phyloP scores from a whole-genome alignment of 2,888 invertebrate species.

The Hydriomena furcata region DNA sequence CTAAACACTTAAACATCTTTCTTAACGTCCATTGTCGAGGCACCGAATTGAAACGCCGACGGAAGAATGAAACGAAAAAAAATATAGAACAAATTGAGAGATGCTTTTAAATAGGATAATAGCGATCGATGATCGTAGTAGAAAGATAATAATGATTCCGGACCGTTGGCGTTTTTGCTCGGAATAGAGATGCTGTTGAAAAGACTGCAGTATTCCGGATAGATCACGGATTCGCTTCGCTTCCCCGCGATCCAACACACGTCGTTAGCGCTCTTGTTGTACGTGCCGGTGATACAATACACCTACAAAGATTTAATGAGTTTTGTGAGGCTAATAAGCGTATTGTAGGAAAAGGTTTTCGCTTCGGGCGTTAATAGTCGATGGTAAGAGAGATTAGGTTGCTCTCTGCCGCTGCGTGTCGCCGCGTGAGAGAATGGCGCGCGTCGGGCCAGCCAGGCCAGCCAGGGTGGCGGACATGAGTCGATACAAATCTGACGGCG shows the following conservation, averaged over 20 bases:
- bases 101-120: slow-evolving; percentile 83
- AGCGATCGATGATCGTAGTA: slow-evolving; percentile 80
- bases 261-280: slow-evolving; percentile 77
- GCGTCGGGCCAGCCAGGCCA: slow-evolving; percentile 55
- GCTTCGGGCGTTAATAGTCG: slow-evolving; percentile 62
- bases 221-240: slow-evolving; percentile 77
- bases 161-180: slow-evolving; percentile 70
- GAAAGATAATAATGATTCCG: slow-evolving; percentile 80
- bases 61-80: slow-evolving; percentile 72
- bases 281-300: slow-evolving; percentile 72
- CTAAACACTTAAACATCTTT: slow-evolving; percentile 83
- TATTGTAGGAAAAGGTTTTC: slow-evolving; percentile 68
- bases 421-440: slow-evolving; percentile 69
- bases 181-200: slow-evolving; percentile 64
- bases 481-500: slow-evolving; percentile 74
- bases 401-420: slow-evolving; percentile 37
- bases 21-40: slow-evolving; percentile 78
- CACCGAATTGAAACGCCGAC: slow-evolving; percentile 75
- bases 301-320: slow-evolving; percentile 70
- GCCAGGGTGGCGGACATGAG: slow-evolving; percentile 65
- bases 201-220: slow-evolving; percentile 66
- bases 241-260: slow-evolving; percentile 78
- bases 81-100: slow-evolving; percentile 79
- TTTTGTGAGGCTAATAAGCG: slow-evolving; percentile 76
- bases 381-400: slow-evolving; percentile 65